phyloP scores from a whole-genome alignment of 2,797 vertebrate species.

The Thaleichthys pacificus region DNA sequence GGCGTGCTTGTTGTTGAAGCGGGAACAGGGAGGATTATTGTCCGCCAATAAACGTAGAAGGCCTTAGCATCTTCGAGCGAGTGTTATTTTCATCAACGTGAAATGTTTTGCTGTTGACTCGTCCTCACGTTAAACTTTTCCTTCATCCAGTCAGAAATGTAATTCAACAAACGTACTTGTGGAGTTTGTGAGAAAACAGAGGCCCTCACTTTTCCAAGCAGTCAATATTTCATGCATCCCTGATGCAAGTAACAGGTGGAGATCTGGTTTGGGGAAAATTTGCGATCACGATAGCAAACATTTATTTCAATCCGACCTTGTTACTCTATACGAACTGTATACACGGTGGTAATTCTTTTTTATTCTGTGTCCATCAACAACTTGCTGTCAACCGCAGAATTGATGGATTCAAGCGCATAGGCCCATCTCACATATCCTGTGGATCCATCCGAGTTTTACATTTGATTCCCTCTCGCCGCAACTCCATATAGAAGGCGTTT shows the following conservation, averaged over 20 bases:
- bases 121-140: neutral
- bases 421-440: constrained; percentile 56
- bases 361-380: constrained; percentile 61
- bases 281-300: constrained; percentile 44
- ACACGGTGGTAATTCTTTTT: constrained; percentile 34
- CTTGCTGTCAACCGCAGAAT: constrained; percentile 59
- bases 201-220: constrained; percentile 53
- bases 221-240: constrained; percentile 64
- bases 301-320: constrained; percentile 38
- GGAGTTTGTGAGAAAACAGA: constrained; percentile 51
- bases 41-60: neutral
- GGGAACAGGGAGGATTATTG: neutral
- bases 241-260: constrained; percentile 67
- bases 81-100: neutral
- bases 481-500: constrained; percentile 62
- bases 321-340: constrained; percentile 31
- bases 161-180: neutral
- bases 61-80: neutral
- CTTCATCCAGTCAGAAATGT: neutral
- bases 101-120: neutral
- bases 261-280: constrained; percentile 52
- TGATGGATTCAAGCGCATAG: constrained; percentile 63
- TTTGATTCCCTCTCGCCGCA: constrained; percentile 51
- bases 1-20: neutral
- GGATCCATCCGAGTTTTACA: constrained; percentile 46